Evolutionary conservation across 2,113 vertebrate species (phyloP).

Genomic region (Rostratula benghalensis): DNA sequence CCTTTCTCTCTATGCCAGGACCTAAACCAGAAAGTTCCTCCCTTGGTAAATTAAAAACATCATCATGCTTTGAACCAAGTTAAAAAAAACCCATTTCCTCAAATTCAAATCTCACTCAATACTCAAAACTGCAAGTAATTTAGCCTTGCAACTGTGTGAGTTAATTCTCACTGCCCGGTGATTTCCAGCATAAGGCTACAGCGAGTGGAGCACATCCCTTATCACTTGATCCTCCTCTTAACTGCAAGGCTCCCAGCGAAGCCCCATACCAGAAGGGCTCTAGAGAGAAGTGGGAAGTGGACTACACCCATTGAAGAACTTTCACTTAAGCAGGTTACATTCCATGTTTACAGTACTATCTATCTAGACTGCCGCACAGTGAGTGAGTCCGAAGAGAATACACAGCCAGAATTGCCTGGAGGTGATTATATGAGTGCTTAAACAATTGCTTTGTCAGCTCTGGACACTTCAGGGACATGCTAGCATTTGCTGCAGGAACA

Average conservation of each 20-base stretch:
- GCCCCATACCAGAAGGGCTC: neutral
- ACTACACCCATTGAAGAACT: neutral
- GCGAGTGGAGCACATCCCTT: neutral
- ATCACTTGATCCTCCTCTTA: neutral
- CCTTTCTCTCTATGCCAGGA: neutral
- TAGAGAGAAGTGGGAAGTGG: neutral
- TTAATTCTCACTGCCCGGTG: neutral
- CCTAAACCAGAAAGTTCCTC: neutral
- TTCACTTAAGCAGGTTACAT: neutral
- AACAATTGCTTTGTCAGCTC: constrained; percentile 9
- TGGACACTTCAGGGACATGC: neutral
- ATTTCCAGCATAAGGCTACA: neutral
- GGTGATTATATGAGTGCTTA: neutral
- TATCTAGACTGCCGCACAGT: neutral
- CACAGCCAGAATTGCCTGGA: neutral
- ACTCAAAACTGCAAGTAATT: neutral
- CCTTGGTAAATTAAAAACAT: neutral
- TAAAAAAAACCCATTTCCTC: neutral
- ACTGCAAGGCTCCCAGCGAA: neutral
- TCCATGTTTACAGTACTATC: neutral
- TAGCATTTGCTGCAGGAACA: neutral
- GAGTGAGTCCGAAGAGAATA: neutral
- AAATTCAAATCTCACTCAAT: neutral
- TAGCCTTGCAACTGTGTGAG: neutral
- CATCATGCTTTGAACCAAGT: neutral